Base-by-base conservation (phyloP, 2,888 invertebrate species). In the Endotricha flammealis region DNA sequence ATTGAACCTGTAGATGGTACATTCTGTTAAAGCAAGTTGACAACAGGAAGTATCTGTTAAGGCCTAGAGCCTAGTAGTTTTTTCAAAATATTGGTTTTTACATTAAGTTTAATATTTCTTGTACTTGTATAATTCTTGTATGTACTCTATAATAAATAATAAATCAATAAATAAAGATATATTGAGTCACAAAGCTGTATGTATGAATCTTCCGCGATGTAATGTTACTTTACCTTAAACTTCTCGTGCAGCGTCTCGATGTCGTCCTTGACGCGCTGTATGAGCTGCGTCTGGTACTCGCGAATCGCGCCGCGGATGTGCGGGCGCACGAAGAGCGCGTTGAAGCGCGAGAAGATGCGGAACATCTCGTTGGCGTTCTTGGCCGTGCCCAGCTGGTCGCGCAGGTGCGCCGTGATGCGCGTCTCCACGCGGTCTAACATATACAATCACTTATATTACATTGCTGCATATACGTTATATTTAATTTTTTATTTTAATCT, bases 321-420 rank as follows among this genome's bases (percentile, higher is more conserved):
- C 1, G 98, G 99, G 5, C 99, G 92, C 6, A 99, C 98, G 83
- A 99, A 99, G 32, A 99, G 88, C 0, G 99, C 99, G 81, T 99
- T 99, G 88, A 99, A 99, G 10, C 99, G 92, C 0, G 98, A 98
- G 86, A 96, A 96, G 60, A 99, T 99, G 38, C 98, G 91, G 87
- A 99, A 99, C 99, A 99, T 99, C 78, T 99, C 99, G 71, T 99
- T 99, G 11, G 99, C 99, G 85, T 99, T 99, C 83, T 98, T 98
- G 0, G 99, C 99, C 0, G 97, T 98, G 33, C 98, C 99, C 22
- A 99, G 89, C 74, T 99, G 99, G 81, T 99, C 99, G 39, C 99
- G 91, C 3, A 99, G 90, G 69, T 98, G 95, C 0, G 98, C 97
- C 1, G 99, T 99, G 57, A 99, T 99, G 48, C 98, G 91, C 0